Conservation (phyloP, 2,888 invertebrate genomes). For the Itoplectis maculator region DNA sequence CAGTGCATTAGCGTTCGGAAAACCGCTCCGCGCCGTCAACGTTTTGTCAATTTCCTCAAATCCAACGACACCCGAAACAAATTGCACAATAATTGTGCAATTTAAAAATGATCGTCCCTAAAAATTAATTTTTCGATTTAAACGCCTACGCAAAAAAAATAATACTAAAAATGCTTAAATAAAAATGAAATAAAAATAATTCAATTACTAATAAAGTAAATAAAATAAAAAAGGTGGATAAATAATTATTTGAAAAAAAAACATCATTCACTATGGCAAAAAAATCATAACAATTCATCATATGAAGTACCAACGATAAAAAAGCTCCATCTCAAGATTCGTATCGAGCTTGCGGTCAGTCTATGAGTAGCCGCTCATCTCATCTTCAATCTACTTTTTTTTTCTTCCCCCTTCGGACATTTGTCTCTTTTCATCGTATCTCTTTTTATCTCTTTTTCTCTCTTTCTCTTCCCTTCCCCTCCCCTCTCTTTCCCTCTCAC, state of each 20-base stretch:
- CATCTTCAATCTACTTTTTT: conserved; percentile 26
- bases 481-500: conserved; percentile 40
- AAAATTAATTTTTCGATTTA: background rate
- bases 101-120: conserved; percentile 17
- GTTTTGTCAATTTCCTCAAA: conserved; percentile 58
- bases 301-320: background rate
- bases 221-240: no score
- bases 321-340: conserved; percentile 2
- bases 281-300: no score
- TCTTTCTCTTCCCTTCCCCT: no score
- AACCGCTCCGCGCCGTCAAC: conserved; percentile 43
- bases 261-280: no score
- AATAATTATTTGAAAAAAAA: no score
- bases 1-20: conserved; percentile 62
- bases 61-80: conserved; percentile 40
- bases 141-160: background rate
- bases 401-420: conserved; percentile 29
- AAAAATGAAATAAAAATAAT: no score
- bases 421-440: background rate
- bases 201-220: no score
- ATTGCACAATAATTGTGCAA: conserved; percentile 56
- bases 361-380: conserved; percentile 23
- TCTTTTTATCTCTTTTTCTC: no score
- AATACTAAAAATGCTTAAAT: no score
- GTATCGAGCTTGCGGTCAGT: conserved; percentile 42